Conservation (phyloP, 1,140 invertebrate species). For the Drosophila jambulina region DNA sequence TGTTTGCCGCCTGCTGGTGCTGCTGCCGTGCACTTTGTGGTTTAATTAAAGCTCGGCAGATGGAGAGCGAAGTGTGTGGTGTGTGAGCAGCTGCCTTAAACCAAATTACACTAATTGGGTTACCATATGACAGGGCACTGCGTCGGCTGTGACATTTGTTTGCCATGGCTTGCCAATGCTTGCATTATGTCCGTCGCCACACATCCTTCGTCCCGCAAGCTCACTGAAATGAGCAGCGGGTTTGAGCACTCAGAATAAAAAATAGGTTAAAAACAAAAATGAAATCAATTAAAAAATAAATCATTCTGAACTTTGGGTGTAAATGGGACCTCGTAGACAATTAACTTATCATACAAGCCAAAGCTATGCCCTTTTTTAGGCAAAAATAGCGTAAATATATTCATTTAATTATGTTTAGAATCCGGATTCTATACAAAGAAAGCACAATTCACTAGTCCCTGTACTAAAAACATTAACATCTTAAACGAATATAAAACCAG, state of each 20-base stretch:
- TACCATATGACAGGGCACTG: conserved; percentile 68
- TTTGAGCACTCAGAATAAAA: not conserved
- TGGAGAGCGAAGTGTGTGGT: not conserved
- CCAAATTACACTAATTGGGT: conserved; percentile 71
- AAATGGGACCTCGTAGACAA: no score
- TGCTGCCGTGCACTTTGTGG: conserved; percentile 48
- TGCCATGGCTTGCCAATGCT: conserved; percentile 46
- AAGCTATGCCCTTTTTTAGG: no score
- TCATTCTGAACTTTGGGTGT: no score
- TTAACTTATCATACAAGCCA: no score
- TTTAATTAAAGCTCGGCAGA: conserved; percentile 55
- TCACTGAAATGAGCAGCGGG: conserved; percentile 15
- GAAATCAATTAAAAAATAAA: not conserved
- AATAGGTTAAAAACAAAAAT: no score
- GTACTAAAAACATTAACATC: no score
- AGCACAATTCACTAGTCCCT: no score
- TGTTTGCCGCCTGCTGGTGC: conserved; percentile 34
- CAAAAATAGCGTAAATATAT: no score
- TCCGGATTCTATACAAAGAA: no score
- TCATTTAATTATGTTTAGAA: no score
- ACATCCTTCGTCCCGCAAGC: conserved; percentile 33
- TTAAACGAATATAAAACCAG: no score
- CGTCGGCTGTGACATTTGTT: conserved; percentile 62
- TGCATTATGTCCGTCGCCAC: conserved; percentile 48
- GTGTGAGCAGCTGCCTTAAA: conserved; percentile 52